Evolutionary conservation across 2,888 invertebrate genomes (phyloP), one percentile per base, ranked within the genome.

Genomic region (Fragum fragum): DNA sequence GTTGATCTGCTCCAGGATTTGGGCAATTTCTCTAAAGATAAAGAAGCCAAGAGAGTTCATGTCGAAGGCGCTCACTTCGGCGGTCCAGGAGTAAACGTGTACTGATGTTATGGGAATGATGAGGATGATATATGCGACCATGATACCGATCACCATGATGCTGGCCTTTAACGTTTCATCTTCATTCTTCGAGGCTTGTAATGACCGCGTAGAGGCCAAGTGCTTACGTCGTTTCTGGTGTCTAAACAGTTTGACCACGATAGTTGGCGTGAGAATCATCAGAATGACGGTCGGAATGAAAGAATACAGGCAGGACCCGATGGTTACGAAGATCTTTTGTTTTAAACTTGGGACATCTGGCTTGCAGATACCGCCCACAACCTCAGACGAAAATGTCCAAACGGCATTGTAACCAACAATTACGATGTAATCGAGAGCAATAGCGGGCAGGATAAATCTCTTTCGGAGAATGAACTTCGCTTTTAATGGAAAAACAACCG

Each of bases 1-100:
- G 61, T 91, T 91, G 29, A 90, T 76, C 70, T 89, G 90, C 42
- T 91, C 91, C 63, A 90, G 70, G 18, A 90, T 79, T 73, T 90
- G 89, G 11, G 90, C 81, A 5, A 91, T 72, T 63, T 91, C 89
- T 16, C 90, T 76, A 53, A 81, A 88, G 29, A 86, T 73, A 28
- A 87, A 76, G 39, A 91, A 86, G 0, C 76, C 76, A 6, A 73
- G 79, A 28, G 71, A 79, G 47, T 86, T 86, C 21, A 70, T 71
- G n/a, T 83, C 90, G 59, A 89, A 91, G 11, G 90, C 83, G 42
- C 87, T 85, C 16, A 86, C 76, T 11, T 81, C 81, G 5, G 59
- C 63, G 66, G 71, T 55, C 66, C 87, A 88, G 28, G 85, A 83
- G 47, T 89, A 71, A 32, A 88, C 61, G 59, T 91, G 91, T 1